Conservation (phyloP, 2,888 invertebrate species). For the Dusona sp. region DNA sequence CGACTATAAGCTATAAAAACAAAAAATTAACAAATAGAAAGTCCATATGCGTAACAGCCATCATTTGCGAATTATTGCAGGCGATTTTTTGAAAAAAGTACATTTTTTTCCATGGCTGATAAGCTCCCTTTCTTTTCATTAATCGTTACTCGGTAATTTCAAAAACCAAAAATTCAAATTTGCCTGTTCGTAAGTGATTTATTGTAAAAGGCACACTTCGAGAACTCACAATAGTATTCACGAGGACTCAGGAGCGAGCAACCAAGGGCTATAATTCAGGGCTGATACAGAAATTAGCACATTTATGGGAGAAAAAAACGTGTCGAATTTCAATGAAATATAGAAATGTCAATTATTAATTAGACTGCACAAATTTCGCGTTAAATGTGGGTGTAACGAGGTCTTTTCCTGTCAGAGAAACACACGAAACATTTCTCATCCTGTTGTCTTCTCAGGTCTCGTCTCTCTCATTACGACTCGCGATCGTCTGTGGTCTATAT, state of each 20-base stretch:
- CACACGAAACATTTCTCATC: slow-evolving; percentile 56
- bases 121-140: not conserved
- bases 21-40: too few species aligned
- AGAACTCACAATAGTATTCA: not conserved
- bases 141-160: not conserved
- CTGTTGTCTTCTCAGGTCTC: slow-evolving; percentile 11
- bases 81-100: too few species aligned
- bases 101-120: not conserved
- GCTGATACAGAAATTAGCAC: not conserved
- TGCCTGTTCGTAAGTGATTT: not conserved
- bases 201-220: not conserved
- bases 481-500: slow-evolving; percentile 50
- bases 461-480: slow-evolving; percentile 14
- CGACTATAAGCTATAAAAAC: too few species aligned
- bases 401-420: slow-evolving; percentile 1
- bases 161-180: not conserved
- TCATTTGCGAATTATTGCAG: too few species aligned
- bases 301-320: not conserved
- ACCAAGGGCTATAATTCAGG: not conserved
- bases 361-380: slow-evolving; percentile 24
- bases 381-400: slow-evolving; percentile 29
- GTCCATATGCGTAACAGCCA: too few species aligned
- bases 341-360: not conserved
- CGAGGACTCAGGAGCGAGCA: not conserved
- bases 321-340: not conserved